Percentiles rank a stretch among this genome's conserved stretches.
Conservation (phyloP, 2,797 vertebrate species). For the Phataginus tricuspis region DNA sequence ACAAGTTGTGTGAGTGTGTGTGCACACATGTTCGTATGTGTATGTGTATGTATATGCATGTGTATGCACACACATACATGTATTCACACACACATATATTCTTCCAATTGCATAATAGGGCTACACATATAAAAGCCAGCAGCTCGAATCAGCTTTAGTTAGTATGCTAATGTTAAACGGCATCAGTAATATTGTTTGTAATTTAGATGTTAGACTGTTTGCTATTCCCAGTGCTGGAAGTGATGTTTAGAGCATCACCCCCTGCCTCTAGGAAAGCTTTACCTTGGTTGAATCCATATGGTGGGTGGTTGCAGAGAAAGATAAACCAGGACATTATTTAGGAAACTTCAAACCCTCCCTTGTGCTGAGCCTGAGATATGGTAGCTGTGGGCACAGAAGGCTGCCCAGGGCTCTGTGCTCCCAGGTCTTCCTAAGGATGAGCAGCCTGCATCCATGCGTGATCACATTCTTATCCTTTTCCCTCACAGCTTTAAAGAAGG, state of each 20-base stretch:
- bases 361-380: not conserved
- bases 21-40: too few species aligned
- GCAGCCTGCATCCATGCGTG: not conserved
- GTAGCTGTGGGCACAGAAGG: not conserved
- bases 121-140: constrained; percentile 13
- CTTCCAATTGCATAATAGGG: not conserved
- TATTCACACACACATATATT: not conserved
- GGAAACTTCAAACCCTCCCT: not conserved
- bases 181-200: constrained; percentile 59
- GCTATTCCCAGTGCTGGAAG: constrained; percentile 36
- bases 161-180: constrained; percentile 59
- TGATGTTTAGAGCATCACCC: constrained; percentile 5
- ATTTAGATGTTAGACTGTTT: constrained; percentile 48
- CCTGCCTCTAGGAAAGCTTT: constrained; percentile 45
- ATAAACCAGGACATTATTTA: not conserved
- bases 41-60: not conserved
- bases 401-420: not conserved
- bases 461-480: not conserved
- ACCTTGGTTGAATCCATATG: not conserved
- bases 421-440: not conserved
- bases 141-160: constrained; percentile 43
- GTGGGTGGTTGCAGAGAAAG: not conserved
- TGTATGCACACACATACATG: not conserved
- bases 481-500: not conserved
- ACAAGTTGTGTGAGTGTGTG: not conserved